phyloP scores from a whole-genome alignment of 2,888 invertebrate species.

The Sepioteuthis lessoniana region DNA sequence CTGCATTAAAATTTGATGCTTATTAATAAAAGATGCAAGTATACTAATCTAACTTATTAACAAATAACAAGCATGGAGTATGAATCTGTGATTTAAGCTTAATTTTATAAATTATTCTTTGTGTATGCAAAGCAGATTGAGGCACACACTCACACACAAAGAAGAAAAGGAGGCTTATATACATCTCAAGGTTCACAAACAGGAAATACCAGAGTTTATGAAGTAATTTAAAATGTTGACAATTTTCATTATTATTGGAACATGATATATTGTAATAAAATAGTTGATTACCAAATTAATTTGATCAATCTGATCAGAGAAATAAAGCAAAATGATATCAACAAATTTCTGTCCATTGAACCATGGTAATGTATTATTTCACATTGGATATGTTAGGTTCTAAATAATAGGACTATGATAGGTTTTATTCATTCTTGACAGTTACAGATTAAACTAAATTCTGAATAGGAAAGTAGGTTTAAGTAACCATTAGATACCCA shows the following conservation, averaged over 20 bases:
- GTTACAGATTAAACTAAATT: too few species aligned
- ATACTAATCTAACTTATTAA: background rate
- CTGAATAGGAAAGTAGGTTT: too few species aligned
- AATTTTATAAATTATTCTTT: background rate
- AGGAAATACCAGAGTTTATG: background rate
- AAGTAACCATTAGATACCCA: too few species aligned
- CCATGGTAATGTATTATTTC: too few species aligned
- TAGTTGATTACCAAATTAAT: background rate
- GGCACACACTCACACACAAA: background rate
- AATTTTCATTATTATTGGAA: background rate
- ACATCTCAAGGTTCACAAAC: background rate
- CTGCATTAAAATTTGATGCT: background rate
- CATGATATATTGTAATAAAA: background rate
- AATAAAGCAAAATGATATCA: background rate
- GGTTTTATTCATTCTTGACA: too few species aligned
- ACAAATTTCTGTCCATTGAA: too few species aligned
- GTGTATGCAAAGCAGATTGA: background rate
- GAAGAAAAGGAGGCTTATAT: background rate
- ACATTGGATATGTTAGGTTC: too few species aligned
- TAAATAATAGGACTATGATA: too few species aligned
- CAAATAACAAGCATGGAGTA: background rate
- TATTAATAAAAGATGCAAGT: background rate
- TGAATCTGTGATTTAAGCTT: background rate
- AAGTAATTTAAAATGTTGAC: background rate
- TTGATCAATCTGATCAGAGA: background rate